These are phyloP conservation scores for Malthinus seriepunctatus DNA, from an alignment of 2,888 invertebrate genomes.

Conservation along the genomic window DNA sequence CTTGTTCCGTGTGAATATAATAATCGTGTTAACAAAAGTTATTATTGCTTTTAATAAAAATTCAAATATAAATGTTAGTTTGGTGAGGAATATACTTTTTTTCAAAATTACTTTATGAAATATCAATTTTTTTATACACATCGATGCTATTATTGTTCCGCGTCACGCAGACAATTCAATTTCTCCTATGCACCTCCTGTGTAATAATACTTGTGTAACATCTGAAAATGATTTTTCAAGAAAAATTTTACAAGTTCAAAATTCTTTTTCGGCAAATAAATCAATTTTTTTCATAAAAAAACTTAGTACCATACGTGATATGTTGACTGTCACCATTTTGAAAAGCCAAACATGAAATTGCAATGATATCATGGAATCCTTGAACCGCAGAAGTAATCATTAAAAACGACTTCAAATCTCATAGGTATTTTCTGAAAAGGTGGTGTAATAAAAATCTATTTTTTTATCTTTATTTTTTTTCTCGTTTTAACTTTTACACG, in stretches of 20 bases:
- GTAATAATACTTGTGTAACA: conserved; percentile 9
- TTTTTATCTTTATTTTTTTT: background rate
- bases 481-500: too few species aligned
- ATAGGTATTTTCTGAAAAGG: background rate
- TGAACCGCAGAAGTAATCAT: conserved; percentile 8
- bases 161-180: conserved; percentile 27
- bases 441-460: conserved; percentile 7
- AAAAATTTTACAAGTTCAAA: background rate
- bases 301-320: conserved; percentile 1
- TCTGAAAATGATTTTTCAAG: background rate
- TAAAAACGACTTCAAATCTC: conserved; percentile 12
- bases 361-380: background rate
- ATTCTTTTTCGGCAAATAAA: background rate
- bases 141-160: conserved; percentile 21
- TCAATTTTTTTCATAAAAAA: background rate
- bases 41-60: too few species aligned
- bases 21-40: too few species aligned
- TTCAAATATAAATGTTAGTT: background rate
- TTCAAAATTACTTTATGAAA: conserved; percentile 13
- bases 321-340: conserved; percentile 9
- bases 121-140: conserved; percentile 20
- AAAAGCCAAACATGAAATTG: background rate
- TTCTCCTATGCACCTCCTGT: conserved; percentile 20
- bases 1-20: too few species aligned
- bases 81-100: background rate